phyloP scores from a whole-genome alignment of 2,888 invertebrate species.

The Xylota sylvarum region DNA sequence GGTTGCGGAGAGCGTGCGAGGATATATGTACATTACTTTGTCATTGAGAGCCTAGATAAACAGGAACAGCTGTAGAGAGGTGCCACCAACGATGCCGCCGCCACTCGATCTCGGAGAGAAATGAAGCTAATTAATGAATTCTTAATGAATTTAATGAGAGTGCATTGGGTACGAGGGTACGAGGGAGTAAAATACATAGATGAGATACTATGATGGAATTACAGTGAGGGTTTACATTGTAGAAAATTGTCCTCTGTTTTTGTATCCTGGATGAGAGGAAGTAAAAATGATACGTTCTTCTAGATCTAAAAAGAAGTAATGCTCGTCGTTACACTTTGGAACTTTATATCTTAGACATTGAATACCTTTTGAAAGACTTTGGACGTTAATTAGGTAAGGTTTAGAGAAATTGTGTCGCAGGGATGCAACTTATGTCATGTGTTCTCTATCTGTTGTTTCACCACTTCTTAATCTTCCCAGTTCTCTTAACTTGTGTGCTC shows the following conservation, averaged over 20 bases:
- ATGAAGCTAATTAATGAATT: slow-evolving; percentile 70
- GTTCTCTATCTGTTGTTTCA: too few relatives aligned
- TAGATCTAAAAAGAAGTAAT: too few relatives aligned
- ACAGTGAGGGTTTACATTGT: not conserved
- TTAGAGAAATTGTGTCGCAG: too few relatives aligned
- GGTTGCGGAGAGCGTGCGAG: slow-evolving; percentile 16
- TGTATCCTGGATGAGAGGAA: not conserved
- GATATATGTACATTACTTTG: slow-evolving; percentile 52
- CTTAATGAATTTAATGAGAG: slow-evolving; percentile 61
- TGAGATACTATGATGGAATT: not conserved
- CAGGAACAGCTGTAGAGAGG: slow-evolving; percentile 22
- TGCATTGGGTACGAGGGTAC: not conserved
- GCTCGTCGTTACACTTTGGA: too few relatives aligned
- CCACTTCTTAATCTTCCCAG: too few relatives aligned
- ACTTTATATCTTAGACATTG: too few relatives aligned
- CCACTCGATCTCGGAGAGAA: slow-evolving; percentile 16
- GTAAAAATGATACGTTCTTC: not conserved
- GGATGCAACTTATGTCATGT: too few relatives aligned
- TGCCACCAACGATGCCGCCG: not conserved
- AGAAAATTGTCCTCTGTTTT: too few relatives aligned
- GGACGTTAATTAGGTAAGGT: too few relatives aligned
- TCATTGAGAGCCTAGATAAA: slow-evolving; percentile 51
- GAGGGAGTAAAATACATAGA: not conserved
- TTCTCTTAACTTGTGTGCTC: too few relatives aligned
- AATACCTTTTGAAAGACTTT: too few relatives aligned